Percentiles rank a stretch among this genome's conserved stretches.
Conservation (phyloP, 2,113 vertebrate genomes). For the Rhinoptilus africanus region DNA sequence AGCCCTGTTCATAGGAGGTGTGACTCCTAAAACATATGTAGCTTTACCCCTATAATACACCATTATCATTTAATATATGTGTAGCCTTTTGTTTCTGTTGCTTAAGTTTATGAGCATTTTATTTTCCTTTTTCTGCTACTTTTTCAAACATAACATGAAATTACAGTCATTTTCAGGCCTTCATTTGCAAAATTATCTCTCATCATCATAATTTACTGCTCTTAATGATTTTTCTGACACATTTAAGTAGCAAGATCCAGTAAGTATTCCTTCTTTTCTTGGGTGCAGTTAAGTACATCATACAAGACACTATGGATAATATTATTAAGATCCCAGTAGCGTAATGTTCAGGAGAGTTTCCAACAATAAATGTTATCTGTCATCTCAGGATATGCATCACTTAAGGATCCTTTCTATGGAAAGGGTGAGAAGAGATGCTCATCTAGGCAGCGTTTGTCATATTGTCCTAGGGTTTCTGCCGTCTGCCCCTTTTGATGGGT, state of each 20-base stretch:
- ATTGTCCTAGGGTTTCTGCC: not conserved
- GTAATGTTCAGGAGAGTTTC: conserved; percentile 2
- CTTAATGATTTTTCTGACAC: conserved; percentile 73
- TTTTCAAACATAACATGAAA: conserved; percentile 16
- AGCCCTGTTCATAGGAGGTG: not conserved
- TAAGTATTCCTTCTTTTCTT: conserved; percentile 60
- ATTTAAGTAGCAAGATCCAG: conserved; percentile 60
- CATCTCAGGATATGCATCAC: not conserved
- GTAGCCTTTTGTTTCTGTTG: not conserved
- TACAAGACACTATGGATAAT: conserved; percentile 1
- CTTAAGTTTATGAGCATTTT: not conserved
- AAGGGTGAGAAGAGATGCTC: not conserved
- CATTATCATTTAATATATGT: not conserved
- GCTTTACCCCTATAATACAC: not conserved
- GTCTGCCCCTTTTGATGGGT: not conserved
- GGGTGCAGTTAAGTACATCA: conserved; percentile 40
- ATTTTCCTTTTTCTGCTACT: conserved; percentile 17
- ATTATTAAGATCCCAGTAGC: not conserved
- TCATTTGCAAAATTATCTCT: conserved; percentile 70
- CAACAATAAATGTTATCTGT: not conserved
- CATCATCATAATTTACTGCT: conserved; percentile 65
- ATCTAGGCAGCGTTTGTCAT: not conserved
- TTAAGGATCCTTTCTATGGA: not conserved
- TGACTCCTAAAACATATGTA: not conserved
- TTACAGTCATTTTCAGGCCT: conserved; percentile 34